Base-by-base conservation (phyloP, 2,797 vertebrate genomes). In the Anas bahamensis region DNA sequence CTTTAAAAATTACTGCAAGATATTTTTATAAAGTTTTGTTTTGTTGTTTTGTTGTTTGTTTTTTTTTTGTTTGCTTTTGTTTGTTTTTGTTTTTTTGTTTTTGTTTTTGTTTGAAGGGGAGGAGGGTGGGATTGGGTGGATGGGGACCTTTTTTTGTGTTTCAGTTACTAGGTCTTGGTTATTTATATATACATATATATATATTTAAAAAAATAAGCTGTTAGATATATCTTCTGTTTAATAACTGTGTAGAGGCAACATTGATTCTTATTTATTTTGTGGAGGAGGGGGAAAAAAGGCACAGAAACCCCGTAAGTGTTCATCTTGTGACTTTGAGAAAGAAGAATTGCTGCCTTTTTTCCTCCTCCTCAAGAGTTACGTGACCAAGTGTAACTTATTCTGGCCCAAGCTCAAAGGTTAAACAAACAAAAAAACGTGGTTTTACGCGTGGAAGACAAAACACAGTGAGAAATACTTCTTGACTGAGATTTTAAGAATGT, bases 401-500 rank as follows among this genome's bases (percentile, higher is more conserved):
- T 93, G 96, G 97, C 97, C 95, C 92, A 97, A 95, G 94, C 96
- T 96, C 91, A 95, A 95, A 96, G 88, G 83, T 97, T 96, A 94
- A 93, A 87, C 77, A 90, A 89, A 86, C 61, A 63, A 83, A 84
- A 79, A 44, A 56, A 12, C 3, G 23, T 73, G 92, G 93, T 96
- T 95, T 90, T 93, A 92, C 29, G 41, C 60, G 85, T 95, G 91
- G 86, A 90, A 95, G 78, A 89, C 86, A 94, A 96, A 95, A 96
- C 91, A 93, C 90, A 94, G 81, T 95, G 88, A 95, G 89, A 94
- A 96, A 88, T 95, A 88, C 87, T 97, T 97, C 98, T 98, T 98
- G 98, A 98, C 97, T 98, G 98, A 98, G 98, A 98, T 98, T 98
- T 99, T 98, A 98, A 98, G 98, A 99, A 99, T 98, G 98, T 99